Evolutionary conservation across 1,140 invertebrate genomes (phyloP), one percentile per base, ranked within the genome.

Genomic region (Parasteatoda tepidariorum): DNA sequence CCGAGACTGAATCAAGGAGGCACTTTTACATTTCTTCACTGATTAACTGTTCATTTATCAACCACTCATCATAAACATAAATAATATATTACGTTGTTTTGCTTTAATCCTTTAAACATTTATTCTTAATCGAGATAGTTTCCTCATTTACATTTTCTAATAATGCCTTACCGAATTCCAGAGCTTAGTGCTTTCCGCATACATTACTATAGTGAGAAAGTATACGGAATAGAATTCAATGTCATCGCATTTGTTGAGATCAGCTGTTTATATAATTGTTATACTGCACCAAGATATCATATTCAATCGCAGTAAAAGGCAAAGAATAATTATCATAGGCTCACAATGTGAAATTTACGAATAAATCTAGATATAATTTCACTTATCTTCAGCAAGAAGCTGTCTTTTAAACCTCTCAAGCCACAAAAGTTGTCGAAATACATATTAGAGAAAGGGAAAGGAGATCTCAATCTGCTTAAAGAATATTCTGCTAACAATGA

Each of bases 251-350:
- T 41, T 3, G 24, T 2, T 6, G 38, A 24, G 18, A 31, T 33
- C 38, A 55, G 15, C 22, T 26, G 11, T 2, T 31, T 55, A 18
- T 7, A 9, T 33, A 2, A 15, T n/a, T 55, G 28, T 57, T 55
- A 34, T 31, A 68, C 38, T 11, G 34, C 7, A 28, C n/a, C 34
- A 68, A 2, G 24, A n/a, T 34, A 33, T 24, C 66, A 38, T 34
- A 24, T 68, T 68, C 28, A 28, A 13, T n/a, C 24, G 24, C 33
- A 68, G 13, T 30, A 30, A 64, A 3, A 28, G 24, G 68, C 55
- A 59, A 74, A 74, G 26, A 5, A 6, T 74, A 74, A 74, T 74
- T 74, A 74, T 28, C 71, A 61, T 61, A 38, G 55, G 7, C 31
- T 1, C 55, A 34, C 71, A 61, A 74, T 66, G 38, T n/a, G 41